phyloP scores from a whole-genome alignment of 2,888 invertebrate genomes.

The Polyommatus iphigenia region DNA sequence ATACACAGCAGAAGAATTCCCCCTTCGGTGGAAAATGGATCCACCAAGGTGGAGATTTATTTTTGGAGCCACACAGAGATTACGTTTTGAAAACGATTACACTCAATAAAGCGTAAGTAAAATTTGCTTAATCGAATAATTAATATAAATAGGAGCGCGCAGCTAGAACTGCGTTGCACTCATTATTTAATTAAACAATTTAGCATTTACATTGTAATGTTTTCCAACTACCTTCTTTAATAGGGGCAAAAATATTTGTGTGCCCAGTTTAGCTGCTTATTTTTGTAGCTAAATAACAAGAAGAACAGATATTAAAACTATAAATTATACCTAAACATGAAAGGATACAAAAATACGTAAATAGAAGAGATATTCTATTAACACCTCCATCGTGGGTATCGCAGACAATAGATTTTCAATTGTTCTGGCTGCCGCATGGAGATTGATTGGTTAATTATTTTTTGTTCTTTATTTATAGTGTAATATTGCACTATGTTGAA shows the following conservation, averaged over 20 bases:
- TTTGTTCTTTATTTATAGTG: no score
- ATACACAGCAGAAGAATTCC: slow-evolving; percentile 50
- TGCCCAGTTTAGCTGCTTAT: neutral
- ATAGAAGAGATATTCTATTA: no score
- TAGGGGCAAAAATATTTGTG: neutral
- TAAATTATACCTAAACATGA: no score
- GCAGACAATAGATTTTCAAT: neutral
- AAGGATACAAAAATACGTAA: no score
- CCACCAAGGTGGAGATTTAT: slow-evolving; percentile 74
- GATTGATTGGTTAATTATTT: no score
- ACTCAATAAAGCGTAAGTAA: slow-evolving; percentile 30
- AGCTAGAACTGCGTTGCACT: neutral
- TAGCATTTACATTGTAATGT: neutral
- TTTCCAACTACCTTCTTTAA: neutral
- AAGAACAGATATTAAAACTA: neutral
- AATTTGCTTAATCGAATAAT: neutral
- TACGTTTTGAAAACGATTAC: slow-evolving; percentile 16
- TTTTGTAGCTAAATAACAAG: neutral
- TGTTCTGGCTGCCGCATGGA: no score
- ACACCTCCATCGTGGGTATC: no score
- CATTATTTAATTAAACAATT: slow-evolving; percentile 6
- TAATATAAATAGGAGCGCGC: neutral
- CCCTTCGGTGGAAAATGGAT: slow-evolving; percentile 68
- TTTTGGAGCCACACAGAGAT: slow-evolving; percentile 57
- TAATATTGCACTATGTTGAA: no score